Evolutionary conservation across 1,140 invertebrate genomes (phyloP).

Genomic region (Eufriesea mexicana): DNA sequence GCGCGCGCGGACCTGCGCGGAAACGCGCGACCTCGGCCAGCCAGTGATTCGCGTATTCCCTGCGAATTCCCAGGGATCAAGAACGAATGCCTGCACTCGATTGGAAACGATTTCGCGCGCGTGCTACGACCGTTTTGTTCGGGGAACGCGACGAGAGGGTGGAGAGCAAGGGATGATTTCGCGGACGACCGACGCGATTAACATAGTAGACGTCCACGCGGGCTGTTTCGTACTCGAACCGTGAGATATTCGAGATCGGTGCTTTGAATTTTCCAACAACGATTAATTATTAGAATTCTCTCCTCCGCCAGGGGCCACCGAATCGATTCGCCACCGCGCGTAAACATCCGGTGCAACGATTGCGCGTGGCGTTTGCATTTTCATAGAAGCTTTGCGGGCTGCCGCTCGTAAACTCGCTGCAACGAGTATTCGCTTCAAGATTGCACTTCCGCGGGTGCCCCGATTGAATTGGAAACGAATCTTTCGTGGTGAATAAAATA

Average conservation of each 20-base stretch:
- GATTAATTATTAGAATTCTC: constrained; percentile 12
- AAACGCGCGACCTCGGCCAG: background rate
- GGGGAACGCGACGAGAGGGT: too few relatives aligned
- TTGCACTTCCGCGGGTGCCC: background rate
- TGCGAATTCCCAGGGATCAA: background rate
- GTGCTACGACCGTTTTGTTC: too few relatives aligned
- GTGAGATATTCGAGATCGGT: too few relatives aligned
- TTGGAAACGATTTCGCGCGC: background rate
- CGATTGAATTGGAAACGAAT: constrained; percentile 19
- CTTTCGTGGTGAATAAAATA: background rate
- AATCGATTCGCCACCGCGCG: background rate
- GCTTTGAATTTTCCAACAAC: too few relatives aligned
- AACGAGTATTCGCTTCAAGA: background rate
- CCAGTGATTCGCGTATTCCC: background rate
- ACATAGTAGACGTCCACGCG: background rate
- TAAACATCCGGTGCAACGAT: background rate
- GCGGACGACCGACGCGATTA: background rate
- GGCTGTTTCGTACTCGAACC: background rate
- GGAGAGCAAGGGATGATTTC: background rate
- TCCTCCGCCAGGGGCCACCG: background rate
- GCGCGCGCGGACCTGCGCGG: background rate
- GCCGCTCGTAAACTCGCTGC: background rate
- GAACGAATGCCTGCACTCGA: background rate
- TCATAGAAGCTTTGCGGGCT: constrained; percentile 7
- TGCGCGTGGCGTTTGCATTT: constrained; percentile 17